These are phyloP conservation scores for Liparis tanakae DNA, from an alignment of 2,797 vertebrate genomes.

Conservation along the genomic window DNA sequence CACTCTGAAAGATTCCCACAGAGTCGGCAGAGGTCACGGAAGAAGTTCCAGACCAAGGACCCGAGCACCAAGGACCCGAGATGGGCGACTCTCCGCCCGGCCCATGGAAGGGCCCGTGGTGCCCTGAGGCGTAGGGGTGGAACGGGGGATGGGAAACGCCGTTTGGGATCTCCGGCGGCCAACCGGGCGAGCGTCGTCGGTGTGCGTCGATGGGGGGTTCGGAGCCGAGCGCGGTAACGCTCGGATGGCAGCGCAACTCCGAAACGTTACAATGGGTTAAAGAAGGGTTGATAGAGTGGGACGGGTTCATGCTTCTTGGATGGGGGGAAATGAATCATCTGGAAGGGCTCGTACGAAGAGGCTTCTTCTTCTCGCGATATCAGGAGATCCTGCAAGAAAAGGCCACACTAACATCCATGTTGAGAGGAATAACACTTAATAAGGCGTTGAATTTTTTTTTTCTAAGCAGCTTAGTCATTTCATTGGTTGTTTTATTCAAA, in stretches of 20 bases:
- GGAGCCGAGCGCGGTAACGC: constrained; percentile 49
- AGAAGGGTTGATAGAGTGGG: constrained; percentile 53
- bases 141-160: constrained; percentile 84
- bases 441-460: too few relatives aligned
- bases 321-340: constrained; percentile 22
- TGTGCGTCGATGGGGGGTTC: constrained; percentile 81
- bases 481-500: too few relatives aligned
- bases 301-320: constrained; percentile 22
- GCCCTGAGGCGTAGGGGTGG: constrained; percentile 82
- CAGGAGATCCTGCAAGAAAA: background rate
- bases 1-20: constrained; percentile 60
- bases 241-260: constrained; percentile 68
- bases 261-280: constrained; percentile 44
- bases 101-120: constrained; percentile 49
- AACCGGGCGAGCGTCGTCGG: constrained; percentile 68
- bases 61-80: constrained; percentile 50
- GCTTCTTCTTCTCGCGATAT: background rate
- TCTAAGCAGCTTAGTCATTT: too few relatives aligned
- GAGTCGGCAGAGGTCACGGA: constrained; percentile 22
- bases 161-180: constrained; percentile 79
- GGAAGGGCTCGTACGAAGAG: background rate
- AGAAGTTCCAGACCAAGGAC: constrained; percentile 51
- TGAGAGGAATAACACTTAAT: too few relatives aligned
- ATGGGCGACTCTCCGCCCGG: constrained; percentile 37
- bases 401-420: background rate